Evolutionary conservation across 35 echinoderm and acorn worm genomes (phyloP).

Genomic region (Apostichopus japonicus): DNA sequence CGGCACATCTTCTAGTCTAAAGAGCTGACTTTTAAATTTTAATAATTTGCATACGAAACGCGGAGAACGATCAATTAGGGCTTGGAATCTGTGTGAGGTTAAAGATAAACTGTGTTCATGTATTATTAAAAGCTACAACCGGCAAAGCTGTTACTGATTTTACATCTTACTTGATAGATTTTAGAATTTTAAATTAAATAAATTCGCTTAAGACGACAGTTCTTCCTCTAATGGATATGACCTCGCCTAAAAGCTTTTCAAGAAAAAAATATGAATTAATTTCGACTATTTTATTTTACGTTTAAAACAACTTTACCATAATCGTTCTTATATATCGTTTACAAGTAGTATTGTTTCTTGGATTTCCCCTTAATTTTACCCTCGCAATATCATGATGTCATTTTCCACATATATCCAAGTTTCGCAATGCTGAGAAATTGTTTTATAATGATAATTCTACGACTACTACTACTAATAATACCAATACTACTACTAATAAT

Average conservation of each 20-base stretch:
- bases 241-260: conserved; percentile 3
- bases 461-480: too few species aligned
- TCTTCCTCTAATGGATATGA: not conserved
- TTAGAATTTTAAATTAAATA: conserved; percentile 23
- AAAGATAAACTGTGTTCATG: not conserved
- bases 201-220: not conserved
- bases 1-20: not conserved
- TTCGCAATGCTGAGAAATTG: not conserved
- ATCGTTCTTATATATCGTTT: not conserved
- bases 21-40: not conserved
- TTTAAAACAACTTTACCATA: not conserved
- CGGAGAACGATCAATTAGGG: not conserved
- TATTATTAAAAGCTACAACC: not conserved
- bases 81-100: too few species aligned
- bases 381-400: too few species aligned
- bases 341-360: not conserved
- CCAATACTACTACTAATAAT: too few species aligned
- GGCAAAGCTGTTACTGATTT: not conserved
- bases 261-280: conserved; percentile 8
- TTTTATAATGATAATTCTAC: not conserved
- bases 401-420: not conserved
- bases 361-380: not conserved
- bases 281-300: not conserved
- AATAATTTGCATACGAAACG: not conserved
- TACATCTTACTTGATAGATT: not conserved